Evolutionary conservation across 2,113 vertebrate genomes (phyloP).

Genomic region (Phrynocephalus versicolor): DNA sequence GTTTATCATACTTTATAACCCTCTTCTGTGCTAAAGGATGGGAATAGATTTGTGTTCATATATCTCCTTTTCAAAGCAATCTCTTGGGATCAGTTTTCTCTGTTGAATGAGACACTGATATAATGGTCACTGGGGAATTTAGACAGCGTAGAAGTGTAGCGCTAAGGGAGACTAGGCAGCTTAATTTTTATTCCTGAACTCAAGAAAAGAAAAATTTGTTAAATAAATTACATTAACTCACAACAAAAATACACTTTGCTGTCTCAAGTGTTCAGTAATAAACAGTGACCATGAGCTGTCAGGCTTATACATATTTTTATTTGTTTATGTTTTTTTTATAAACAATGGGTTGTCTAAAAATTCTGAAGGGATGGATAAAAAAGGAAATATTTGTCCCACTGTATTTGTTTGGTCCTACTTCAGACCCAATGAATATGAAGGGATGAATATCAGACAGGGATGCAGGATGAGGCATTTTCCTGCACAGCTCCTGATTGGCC

Average conservation of each 20-base stretch:
- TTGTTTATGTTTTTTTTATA: no score
- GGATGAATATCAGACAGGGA: no score
- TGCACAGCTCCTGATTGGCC: no score
- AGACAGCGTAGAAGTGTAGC: conserved; percentile 15
- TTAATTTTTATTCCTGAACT: conserved; percentile 33
- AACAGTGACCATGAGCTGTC: neutral
- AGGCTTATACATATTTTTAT: neutral
- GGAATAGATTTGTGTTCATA: neutral
- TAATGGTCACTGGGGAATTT: neutral
- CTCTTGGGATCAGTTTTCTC: neutral
- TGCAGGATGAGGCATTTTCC: no score
- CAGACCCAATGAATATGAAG: no score
- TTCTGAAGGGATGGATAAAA: no score
- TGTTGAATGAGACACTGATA: conserved; percentile 1
- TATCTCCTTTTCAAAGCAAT: neutral
- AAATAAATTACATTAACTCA: conserved; percentile 24
- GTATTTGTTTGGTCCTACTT: no score
- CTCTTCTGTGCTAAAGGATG: neutral
- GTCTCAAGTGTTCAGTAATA: neutral
- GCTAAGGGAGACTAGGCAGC: neutral
- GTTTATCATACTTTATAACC: neutral
- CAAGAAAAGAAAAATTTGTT: conserved; percentile 23
- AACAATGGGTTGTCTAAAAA: no score
- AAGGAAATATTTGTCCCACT: no score
- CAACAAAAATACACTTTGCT: conserved; percentile 8